Evolutionary conservation across 2,888 invertebrate species (phyloP).

Genomic region (Elmis aenea): DNA sequence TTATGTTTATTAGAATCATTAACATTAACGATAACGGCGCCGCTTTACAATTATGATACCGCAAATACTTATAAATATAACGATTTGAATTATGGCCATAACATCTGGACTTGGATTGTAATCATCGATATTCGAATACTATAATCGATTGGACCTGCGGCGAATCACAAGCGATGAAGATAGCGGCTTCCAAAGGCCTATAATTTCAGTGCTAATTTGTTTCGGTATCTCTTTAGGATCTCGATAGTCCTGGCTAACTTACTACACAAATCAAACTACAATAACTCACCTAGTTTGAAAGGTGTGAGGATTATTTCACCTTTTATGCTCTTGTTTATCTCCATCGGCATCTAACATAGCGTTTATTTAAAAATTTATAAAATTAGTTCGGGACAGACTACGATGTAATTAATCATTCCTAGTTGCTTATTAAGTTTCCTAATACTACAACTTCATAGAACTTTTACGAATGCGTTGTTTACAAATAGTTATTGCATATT

Average conservation of each 20-base stretch:
- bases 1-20: conserved; percentile 25
- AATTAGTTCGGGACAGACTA: too few relatives aligned
- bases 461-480: too few relatives aligned
- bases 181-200: conserved; percentile 48
- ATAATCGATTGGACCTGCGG: conserved; percentile 47
- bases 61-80: conserved; percentile 40
- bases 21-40: conserved; percentile 32
- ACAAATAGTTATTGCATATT: too few relatives aligned
- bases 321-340: too few relatives aligned
- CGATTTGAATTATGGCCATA: conserved; percentile 42
- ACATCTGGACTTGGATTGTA: conserved; percentile 41
- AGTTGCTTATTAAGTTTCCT: too few relatives aligned
- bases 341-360: too few relatives aligned
- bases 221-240: conserved; percentile 45
- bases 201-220: conserved; percentile 48
- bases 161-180: conserved; percentile 44
- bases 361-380: too few relatives aligned
- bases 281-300: conserved; percentile 24
- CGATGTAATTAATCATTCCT: too few relatives aligned
- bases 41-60: conserved; percentile 44
- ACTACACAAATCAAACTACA: conserved; percentile 27
- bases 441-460: too few relatives aligned
- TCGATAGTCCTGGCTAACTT: conserved; percentile 30
- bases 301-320: conserved; percentile 16
- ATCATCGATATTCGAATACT: conserved; percentile 42